phyloP scores from a whole-genome alignment of 2,113 vertebrate genomes.

The Rhabdomys dilectus region DNA sequence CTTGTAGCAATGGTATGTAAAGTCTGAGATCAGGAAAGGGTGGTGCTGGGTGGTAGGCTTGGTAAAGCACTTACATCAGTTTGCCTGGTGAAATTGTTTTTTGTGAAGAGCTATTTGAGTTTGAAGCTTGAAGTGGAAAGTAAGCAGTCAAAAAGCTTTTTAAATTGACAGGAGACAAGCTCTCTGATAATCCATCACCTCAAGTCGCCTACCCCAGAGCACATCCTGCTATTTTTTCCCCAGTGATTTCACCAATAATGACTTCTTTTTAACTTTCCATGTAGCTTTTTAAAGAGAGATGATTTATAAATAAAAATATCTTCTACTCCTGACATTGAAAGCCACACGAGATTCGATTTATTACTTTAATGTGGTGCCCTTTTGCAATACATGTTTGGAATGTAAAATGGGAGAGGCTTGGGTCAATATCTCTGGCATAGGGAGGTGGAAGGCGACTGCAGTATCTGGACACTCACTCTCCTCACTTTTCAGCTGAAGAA shows the following conservation, averaged over 20 bases:
- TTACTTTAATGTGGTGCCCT: not conserved
- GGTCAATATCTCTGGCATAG: not conserved
- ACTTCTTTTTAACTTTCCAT: conserved; percentile 54
- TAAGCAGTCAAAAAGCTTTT: conserved; percentile 85
- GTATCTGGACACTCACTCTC: not conserved
- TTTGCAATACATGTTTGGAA: conserved; percentile 1
- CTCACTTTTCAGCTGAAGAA: conserved; percentile 4
- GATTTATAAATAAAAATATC: conserved; percentile 67
- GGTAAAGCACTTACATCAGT: conserved; percentile 50
- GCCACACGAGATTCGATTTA: conserved; percentile 44
- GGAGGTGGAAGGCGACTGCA: not conserved
- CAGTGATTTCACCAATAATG: conserved; percentile 68
- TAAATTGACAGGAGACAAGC: conserved; percentile 82
- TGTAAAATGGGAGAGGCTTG: not conserved
- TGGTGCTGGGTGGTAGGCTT: not conserved
- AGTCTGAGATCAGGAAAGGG: not conserved
- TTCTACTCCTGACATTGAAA: conserved; percentile 57
- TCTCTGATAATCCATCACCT: conserved; percentile 64
- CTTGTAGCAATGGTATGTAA: not conserved
- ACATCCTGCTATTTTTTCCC: conserved; percentile 32
- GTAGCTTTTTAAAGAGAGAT: conserved; percentile 9
- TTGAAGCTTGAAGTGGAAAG: conserved; percentile 81
- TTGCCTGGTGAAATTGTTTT: conserved; percentile 74
- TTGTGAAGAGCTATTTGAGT: conserved; percentile 74
- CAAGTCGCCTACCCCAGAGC: conserved; percentile 58